Evolutionary conservation across 2,888 invertebrate genomes (phyloP), one percentile per base, ranked within the genome.

Genomic region (Seira sanloemensis): DNA sequence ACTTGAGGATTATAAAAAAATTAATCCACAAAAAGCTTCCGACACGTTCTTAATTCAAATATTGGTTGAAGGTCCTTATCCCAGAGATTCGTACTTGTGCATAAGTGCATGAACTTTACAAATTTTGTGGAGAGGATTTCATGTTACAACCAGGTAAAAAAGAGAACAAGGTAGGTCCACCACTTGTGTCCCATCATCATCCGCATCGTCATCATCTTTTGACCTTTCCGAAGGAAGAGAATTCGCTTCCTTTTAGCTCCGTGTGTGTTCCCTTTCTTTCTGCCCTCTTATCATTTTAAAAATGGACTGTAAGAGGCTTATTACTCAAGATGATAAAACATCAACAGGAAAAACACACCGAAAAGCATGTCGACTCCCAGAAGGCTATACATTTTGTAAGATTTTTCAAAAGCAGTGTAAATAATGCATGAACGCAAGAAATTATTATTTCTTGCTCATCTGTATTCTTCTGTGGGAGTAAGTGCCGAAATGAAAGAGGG

Each of bases 241-340:
- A 16, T 27, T 62, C 25, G 46, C 2, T 19, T 66, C 26, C 26
- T 12, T 62, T 5, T 62, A 62, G 73, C 58, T 19, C 58, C 62
- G 26, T 5, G 46, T 46, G 16, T 9, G 16, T 46, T 9, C 46
- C 5, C 12, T 46, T 46, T 46, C 12, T 46, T 46, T 46, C 46
- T 46, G 5, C n/a, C 37, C 46, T 27, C 75, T 75, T 46, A 24
- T n/a, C n/a, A 50, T 58, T 62, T 80, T 74, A 74, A 80, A 80
- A 72, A 80, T 80, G 80, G 80, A 74, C 74, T 80, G 50, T 80
- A 80, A 80, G 80, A 80, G 80, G 80, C 80, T 80, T 80, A 79
- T 73, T 79, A 66, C 80, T 72, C 25, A 73, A 24, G 77, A 78
- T 78, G 62, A 67, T n/a, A n/a, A n/a, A n/a, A 58, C 67, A 26